A percentile compares a stretch with the other conserved stretches of the same genome.
Conservation (phyloP, 2,888 invertebrate species). For the Drosophila birchii region DNA sequence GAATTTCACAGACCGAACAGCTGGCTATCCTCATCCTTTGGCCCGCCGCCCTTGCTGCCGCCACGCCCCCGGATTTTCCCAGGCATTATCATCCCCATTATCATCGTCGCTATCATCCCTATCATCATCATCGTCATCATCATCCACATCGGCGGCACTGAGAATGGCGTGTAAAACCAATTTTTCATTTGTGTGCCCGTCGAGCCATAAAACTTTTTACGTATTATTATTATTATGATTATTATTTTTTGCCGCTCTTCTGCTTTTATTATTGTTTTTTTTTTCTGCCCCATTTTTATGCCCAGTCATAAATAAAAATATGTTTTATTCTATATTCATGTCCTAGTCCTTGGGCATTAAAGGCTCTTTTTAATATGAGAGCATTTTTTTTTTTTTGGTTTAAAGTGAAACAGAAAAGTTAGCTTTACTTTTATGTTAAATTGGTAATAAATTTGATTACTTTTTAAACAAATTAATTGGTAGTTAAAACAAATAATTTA, state of each 20-base stretch:
- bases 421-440: too few species aligned
- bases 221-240: conserved; percentile 75
- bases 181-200: conserved; percentile 73
- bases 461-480: too few species aligned
- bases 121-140: conserved; percentile 8
- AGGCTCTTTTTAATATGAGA: conserved; percentile 64
- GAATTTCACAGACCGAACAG: conserved; percentile 35
- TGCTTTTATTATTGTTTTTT: conserved; percentile 6
- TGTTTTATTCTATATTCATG: conserved; percentile 67
- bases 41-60: background rate
- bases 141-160: conserved; percentile 27
- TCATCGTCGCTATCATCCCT: conserved; percentile 14
- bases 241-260: conserved; percentile 18
- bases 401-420: conserved; percentile 10
- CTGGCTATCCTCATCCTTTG: conserved; percentile 29
- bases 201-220: conserved; percentile 75
- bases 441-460: too few species aligned
- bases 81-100: conserved; percentile 11
- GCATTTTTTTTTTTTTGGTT: conserved; percentile 6
- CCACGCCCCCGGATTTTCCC: background rate
- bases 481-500: too few species aligned
- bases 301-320: conserved; percentile 54
- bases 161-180: conserved; percentile 76
- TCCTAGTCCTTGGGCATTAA: conserved; percentile 55
- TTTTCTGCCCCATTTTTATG: conserved; percentile 21